Percentiles rank a stretch among this genome's conserved stretches.
Evolutionary conservation across 2,888 invertebrate genomes (phyloP).

Genomic region (Holacanthella duospinosa): DNA sequence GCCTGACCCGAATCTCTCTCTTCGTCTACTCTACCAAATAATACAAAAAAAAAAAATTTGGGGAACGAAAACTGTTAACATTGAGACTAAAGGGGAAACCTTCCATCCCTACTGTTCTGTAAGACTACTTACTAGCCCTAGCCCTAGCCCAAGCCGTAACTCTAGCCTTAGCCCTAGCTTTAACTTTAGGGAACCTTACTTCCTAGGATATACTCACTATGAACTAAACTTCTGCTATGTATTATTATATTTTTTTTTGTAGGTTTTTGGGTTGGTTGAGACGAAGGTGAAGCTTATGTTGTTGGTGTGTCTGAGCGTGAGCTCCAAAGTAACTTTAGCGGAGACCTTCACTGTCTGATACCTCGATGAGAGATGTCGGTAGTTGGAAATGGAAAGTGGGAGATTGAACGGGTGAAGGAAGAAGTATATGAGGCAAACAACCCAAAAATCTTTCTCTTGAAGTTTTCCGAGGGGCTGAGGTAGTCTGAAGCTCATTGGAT

Average conservation of each 20-base stretch:
- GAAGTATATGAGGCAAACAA: slow-evolving; percentile 16
- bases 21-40: not conserved
- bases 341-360: not conserved
- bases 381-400: slow-evolving; percentile 16
- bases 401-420: slow-evolving; percentile 18
- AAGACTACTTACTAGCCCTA: no score
- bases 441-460: slow-evolving; percentile 16
- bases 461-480: slow-evolving; percentile 9
- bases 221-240: no score
- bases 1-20: not conserved
- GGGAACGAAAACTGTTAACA: not conserved
- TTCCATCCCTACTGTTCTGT: no score
- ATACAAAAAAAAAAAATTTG: slow-evolving; percentile 6
- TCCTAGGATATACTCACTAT: no score
- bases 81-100: no score
- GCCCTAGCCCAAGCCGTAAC: no score
- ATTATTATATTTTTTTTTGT: no score
- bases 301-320: no score
- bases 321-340: not conserved
- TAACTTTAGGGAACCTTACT: no score
- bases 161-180: no score
- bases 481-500: slow-evolving; percentile 10
- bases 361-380: slow-evolving; percentile 16
- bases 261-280: no score
- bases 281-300: no score